Base-by-base conservation (phyloP, 2,113 vertebrate genomes). In the Zosterops lateralis region DNA sequence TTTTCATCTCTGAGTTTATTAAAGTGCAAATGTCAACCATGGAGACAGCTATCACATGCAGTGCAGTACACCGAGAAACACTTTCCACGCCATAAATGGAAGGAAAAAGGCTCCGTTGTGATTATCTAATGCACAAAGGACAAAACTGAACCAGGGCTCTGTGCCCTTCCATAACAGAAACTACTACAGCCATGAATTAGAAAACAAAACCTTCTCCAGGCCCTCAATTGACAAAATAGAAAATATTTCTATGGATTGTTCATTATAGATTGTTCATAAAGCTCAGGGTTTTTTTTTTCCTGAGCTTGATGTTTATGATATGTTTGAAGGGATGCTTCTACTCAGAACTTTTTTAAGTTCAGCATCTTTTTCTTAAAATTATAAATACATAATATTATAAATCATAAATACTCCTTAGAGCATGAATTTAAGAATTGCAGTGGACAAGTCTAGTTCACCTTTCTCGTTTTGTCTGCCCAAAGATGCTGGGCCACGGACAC, bases 121-220 rank as follows among this genome's bases (percentile, higher is more conserved):
- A 93, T 95, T 84, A 94, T 57, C 91, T 87, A 95, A 93, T 11
- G 88, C 78, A 56, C 71, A 96, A 95, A 94, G 95, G 93, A 96
- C 91, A 97, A 97, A 98, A 97, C 93, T 96, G 95, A 97, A 97
- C 90, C 82, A 50, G 54, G 84, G 82, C 91, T 75, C 68, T n/a
- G 34, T 75, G 81, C 47, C 67, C 70, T 87, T 71, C 89, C 79
- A 14, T 15, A 48, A 61, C n/a, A 76, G 24, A 66, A 83, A 84
- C 22, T 36, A 42, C 22, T 45, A 31, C 25, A 68, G 25, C 34
- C 48, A 66, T 17, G 34, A 53, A 64, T 3, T 65, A 34, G 57
- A 20, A 38, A 77, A n/a, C 2, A 64, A 84, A 86, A 45, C 62
- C 47, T 51, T 51, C 60, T 71, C 47, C 62, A 50, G 57, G 36